Evolutionary conservation across 1,140 invertebrate species (phyloP).

Genomic region (Protaetia brevitarsis): DNA sequence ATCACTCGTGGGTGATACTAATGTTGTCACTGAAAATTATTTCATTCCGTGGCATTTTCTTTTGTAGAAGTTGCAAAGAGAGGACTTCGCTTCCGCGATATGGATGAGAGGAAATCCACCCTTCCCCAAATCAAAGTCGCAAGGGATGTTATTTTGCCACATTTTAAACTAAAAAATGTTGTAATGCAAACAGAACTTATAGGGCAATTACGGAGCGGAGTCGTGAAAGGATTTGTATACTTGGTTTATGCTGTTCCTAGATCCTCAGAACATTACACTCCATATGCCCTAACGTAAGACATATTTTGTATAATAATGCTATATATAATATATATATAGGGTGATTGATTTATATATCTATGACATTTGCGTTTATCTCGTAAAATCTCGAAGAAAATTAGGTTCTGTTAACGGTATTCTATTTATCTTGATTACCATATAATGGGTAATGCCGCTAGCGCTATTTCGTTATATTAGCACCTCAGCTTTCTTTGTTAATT

Average conservation of each 20-base stretch:
- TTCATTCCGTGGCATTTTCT: background rate
- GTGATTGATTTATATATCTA: background rate
- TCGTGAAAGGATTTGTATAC: slow-evolving; percentile 61
- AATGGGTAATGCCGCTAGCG: too few species aligned
- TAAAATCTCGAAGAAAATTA: too few species aligned
- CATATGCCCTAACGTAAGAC: slow-evolving; percentile 61
- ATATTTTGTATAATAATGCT: background rate
- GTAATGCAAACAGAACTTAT: slow-evolving; percentile 57
- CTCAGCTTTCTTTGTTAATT: too few species aligned
- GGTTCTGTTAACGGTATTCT: too few species aligned
- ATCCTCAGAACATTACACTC: slow-evolving; percentile 66
- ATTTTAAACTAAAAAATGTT: slow-evolving; percentile 40
- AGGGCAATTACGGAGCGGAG: slow-evolving; percentile 50
- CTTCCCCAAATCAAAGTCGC: too few species aligned
- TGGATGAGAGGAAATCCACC: background rate
- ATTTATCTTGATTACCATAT: too few species aligned
- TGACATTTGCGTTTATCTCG: too few species aligned
- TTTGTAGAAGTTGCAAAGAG: background rate
- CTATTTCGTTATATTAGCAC: too few species aligned
- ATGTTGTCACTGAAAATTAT: background rate
- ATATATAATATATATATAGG: background rate
- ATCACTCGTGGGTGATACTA: background rate
- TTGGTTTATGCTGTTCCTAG: slow-evolving; percentile 65
- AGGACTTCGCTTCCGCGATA: background rate
- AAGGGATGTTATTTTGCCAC: slow-evolving; percentile 25